Evolutionary conservation across 2,888 invertebrate species (phyloP).

Genomic region (Andricus curvator): DNA sequence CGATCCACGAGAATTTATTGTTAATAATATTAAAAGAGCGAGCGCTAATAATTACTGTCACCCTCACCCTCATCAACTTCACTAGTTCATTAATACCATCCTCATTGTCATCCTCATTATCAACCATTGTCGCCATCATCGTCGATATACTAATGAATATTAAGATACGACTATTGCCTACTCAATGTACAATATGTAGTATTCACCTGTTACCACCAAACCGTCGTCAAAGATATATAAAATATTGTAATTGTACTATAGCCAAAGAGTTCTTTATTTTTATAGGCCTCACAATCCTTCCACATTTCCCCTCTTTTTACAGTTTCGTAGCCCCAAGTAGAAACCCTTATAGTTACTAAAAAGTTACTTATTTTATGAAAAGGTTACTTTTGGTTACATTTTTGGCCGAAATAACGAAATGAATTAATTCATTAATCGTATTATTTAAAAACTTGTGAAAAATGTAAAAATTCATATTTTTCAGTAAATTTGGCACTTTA

Average conservation of each 20-base stretch:
- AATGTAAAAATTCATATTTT: too few species aligned
- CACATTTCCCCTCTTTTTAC: not conserved
- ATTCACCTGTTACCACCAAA: conserved; percentile 79
- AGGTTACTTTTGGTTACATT: too few species aligned
- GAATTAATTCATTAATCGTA: too few species aligned
- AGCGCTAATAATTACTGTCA: conserved; percentile 34
- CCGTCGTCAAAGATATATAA: conserved; percentile 78
- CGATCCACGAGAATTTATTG: conserved; percentile 42
- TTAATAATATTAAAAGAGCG: conserved; percentile 35
- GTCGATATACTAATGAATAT: conserved; percentile 67
- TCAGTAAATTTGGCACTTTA: too few species aligned
- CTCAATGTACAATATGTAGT: conserved; percentile 79
- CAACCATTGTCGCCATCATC: conserved; percentile 53
- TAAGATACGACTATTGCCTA: conserved; percentile 78
- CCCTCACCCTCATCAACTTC: conserved; percentile 37
- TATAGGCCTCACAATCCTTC: conserved; percentile 27
- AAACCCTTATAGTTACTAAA: too few species aligned
- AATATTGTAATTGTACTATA: conserved; percentile 78
- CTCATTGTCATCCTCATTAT: conserved; percentile 52
- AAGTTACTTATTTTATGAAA: too few species aligned
- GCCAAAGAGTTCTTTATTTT: conserved; percentile 45
- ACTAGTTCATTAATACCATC: conserved; percentile 45
- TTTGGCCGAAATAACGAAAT: too few species aligned
- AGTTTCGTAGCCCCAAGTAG: too few species aligned
- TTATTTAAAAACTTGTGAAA: too few species aligned